A percentile compares a stretch with the other conserved stretches of the same genome.
Evolutionary conservation across 2,113 vertebrate species (phyloP).

Genomic region (Gnathonemus longibarbis): DNA sequence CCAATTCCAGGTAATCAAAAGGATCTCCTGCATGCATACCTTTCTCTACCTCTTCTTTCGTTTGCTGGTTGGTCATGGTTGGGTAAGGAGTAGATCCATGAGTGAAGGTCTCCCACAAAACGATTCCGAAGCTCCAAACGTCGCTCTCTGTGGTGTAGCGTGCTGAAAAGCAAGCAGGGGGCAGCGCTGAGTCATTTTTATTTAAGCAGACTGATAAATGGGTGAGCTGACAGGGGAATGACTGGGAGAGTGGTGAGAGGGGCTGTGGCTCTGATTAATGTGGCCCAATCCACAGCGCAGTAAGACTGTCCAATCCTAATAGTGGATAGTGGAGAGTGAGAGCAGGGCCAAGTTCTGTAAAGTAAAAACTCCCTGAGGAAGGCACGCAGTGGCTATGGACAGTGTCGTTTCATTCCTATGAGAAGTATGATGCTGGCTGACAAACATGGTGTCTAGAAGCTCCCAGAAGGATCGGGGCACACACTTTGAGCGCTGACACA

Average conservation of each 20-base stretch:
- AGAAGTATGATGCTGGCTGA: neutral
- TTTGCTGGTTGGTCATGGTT: conserved; percentile 85
- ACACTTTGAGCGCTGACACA: neutral
- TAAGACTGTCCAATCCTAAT: neutral
- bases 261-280: neutral
- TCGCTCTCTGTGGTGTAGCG: conserved; percentile 87
- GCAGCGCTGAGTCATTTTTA: conserved; percentile 39
- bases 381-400: neutral
- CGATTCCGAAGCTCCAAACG: conserved; percentile 89
- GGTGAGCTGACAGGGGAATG: neutral
- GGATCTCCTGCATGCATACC: conserved; percentile 54
- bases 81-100: conserved; percentile 76
- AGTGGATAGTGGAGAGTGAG: neutral
- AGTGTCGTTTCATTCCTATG: neutral
- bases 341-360: neutral
- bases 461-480: neutral
- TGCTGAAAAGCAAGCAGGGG: conserved; percentile 62
- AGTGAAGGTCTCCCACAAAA: conserved; percentile 92
- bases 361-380: neutral
- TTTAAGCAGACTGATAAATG: neutral
- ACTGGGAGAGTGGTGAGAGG: neutral
- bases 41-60: conserved; percentile 76
- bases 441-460: neutral
- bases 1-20: neutral
- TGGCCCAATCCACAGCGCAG: neutral